Conservation (phyloP, 1,140 invertebrate species). For the Neodiprion fabricii region DNA sequence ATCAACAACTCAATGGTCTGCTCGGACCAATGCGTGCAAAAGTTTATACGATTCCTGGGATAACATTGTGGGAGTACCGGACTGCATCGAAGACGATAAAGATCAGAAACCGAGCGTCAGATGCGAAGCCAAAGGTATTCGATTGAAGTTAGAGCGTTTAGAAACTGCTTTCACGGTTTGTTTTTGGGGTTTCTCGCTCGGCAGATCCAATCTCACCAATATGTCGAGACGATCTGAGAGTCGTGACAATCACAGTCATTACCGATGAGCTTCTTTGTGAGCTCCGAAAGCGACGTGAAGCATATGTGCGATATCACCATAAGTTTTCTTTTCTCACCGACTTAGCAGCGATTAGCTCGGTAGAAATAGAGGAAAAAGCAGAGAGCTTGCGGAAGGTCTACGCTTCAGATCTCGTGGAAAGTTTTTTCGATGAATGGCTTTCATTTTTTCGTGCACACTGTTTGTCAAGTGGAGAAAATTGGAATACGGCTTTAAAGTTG, state of each 20-base stretch:
- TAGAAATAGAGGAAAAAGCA: conserved; percentile 25
- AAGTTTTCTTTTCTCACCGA: conserved; percentile 33
- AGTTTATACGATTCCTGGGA: conserved; percentile 16
- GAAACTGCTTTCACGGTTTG: conserved; percentile 29
- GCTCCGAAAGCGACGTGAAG: conserved; percentile 28
- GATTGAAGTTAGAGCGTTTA: conserved; percentile 12
- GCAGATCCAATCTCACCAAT: conserved; percentile 17
- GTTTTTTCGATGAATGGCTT: conserved; percentile 19
- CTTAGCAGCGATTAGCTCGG: conserved; percentile 19
- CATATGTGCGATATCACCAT: conserved; percentile 25
- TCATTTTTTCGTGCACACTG: conserved; percentile 24
- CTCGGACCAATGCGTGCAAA: conserved; percentile 27
- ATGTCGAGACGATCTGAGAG: no score
- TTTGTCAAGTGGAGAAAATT: not conserved
- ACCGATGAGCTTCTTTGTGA: conserved; percentile 28
- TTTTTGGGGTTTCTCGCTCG: conserved; percentile 25
- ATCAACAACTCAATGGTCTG: conserved; percentile 29
- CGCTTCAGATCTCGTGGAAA: conserved; percentile 13
- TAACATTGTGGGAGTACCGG: conserved; percentile 11
- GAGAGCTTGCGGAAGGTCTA: conserved; percentile 17
- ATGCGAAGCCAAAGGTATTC: conserved; percentile 25
- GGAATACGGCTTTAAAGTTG: conserved; percentile 7
- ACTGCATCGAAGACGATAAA: conserved; percentile 22
- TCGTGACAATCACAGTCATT: conserved; percentile 25
- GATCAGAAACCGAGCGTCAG: conserved; percentile 3